Conservation (phyloP, 2,797 vertebrate species). For the Sebastes itinus region DNA sequence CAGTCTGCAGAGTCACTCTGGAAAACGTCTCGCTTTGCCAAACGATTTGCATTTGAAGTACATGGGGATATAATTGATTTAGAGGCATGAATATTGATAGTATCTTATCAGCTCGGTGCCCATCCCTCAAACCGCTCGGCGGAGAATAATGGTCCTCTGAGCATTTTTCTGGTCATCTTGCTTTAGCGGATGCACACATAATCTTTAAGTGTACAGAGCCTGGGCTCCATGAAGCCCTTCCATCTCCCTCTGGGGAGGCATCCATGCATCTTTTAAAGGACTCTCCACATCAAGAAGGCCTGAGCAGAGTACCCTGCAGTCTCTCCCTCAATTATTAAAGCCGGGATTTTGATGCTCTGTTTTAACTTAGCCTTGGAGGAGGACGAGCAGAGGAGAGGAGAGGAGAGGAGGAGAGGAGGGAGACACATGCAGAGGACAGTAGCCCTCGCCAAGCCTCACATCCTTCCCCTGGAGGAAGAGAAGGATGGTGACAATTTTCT, state of each 20-base stretch:
- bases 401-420: slow-evolving; percentile 13
- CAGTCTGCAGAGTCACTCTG: slow-evolving; percentile 60
- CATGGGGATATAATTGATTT: slow-evolving; percentile 71
- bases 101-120: slow-evolving; percentile 66
- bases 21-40: slow-evolving; percentile 44
- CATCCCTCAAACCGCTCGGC: slow-evolving; percentile 59
- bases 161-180: slow-evolving; percentile 73
- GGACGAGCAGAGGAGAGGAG: slow-evolving; percentile 17
- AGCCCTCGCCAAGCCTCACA: slow-evolving; percentile 32
- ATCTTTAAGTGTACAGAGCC: slow-evolving; percentile 71
- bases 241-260: slow-evolving; percentile 72
- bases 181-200: slow-evolving; percentile 73
- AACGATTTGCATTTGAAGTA: slow-evolving; percentile 72
- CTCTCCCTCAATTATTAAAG: slow-evolving; percentile 82
- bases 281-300: slow-evolving; percentile 72
- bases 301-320: slow-evolving; percentile 72
- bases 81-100: slow-evolving; percentile 74
- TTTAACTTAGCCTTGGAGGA: slow-evolving; percentile 62
- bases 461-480: slow-evolving; percentile 30
- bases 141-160: slow-evolving; percentile 68
- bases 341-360: slow-evolving; percentile 67
- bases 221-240: slow-evolving; percentile 60
- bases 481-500: slow-evolving; percentile 62
- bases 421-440: slow-evolving; percentile 60
- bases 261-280: slow-evolving; percentile 84